Percentiles rank a stretch among this genome's conserved stretches.
phyloP scores from a whole-genome alignment of 2,888 invertebrate genomes.

The Nomada fucata region DNA sequence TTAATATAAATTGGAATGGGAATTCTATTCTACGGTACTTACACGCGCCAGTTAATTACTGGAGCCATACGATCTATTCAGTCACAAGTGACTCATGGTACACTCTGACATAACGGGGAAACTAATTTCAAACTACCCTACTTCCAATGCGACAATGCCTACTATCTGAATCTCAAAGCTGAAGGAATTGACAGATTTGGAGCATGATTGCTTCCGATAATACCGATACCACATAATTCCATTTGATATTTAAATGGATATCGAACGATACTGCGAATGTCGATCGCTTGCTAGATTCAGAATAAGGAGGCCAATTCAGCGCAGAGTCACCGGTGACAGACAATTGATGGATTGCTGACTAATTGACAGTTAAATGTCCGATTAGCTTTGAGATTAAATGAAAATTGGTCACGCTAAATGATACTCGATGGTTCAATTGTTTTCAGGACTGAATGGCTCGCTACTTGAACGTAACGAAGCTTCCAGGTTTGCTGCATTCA shows the following conservation, averaged over 20 bases:
- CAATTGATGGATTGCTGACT: background rate
- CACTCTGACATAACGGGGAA: background rate
- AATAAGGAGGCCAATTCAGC: no score
- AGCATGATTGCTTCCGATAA: constrained; percentile 6
- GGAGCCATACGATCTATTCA: background rate
- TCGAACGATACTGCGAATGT: background rate
- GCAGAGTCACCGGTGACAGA: background rate
- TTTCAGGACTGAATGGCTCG: background rate
- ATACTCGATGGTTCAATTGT: background rate
- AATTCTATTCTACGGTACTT: no score
- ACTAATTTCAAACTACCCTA: constrained; percentile 6
- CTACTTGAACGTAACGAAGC: background rate
- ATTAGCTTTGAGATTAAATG: background rate
- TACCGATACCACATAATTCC: constrained; percentile 2
- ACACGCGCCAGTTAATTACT: no score
- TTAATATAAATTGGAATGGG: no score
- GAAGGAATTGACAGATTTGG: background rate
- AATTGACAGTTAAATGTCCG: background rate
- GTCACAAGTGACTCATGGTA: background rate
- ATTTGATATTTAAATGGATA: background rate
- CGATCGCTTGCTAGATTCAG: background rate
- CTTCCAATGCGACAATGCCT: background rate
- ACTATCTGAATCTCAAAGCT: background rate
- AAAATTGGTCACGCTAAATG: background rate
- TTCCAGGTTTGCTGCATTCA: background rate